These are phyloP conservation scores for Emmelina monodactyla DNA, from an alignment of 2,888 invertebrate genomes.

Conservation along the genomic window DNA sequence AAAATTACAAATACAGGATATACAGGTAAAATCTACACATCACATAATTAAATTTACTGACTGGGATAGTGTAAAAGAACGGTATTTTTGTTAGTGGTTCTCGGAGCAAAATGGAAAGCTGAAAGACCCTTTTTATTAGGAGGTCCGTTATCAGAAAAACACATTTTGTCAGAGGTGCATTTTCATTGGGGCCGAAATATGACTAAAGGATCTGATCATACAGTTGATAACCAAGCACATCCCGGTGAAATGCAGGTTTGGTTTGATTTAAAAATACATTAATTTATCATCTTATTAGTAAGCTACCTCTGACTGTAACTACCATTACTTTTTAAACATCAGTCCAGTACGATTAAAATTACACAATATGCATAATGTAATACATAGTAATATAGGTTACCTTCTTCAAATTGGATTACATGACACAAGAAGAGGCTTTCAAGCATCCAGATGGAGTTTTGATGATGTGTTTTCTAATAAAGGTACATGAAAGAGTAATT, in stretches of 20 bases:
- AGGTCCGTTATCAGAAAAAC: conserved; percentile 68
- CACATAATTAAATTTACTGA: background rate
- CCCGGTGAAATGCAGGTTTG: conserved; percentile 71
- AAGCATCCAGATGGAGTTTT: conserved; percentile 66
- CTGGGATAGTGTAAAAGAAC: background rate
- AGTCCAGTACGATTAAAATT: background rate
- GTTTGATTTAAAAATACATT: no score
- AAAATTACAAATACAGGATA: conserved; percentile 74
- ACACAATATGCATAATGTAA: background rate
- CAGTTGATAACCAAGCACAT: conserved; percentile 55
- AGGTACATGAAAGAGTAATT: conserved; percentile 30
- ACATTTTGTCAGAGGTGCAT: conserved; percentile 71
- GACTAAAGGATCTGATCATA: conserved; percentile 72
- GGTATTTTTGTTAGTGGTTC: conserved; percentile 44
- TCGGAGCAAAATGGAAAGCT: conserved; percentile 70
- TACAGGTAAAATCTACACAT: conserved; percentile 55
- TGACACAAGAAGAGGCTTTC: conserved; percentile 68
- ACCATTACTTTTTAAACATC: background rate
- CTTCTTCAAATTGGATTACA: conserved; percentile 66
- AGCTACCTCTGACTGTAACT: background rate
- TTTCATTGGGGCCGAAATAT: conserved; percentile 73
- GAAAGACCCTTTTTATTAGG: conserved; percentile 67
- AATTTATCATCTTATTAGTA: no score
- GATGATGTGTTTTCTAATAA: conserved; percentile 68
- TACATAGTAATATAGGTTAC: no score